phyloP scores from a whole-genome alignment of 2,888 invertebrate genomes.

The Synanthedon formicaeformis region DNA sequence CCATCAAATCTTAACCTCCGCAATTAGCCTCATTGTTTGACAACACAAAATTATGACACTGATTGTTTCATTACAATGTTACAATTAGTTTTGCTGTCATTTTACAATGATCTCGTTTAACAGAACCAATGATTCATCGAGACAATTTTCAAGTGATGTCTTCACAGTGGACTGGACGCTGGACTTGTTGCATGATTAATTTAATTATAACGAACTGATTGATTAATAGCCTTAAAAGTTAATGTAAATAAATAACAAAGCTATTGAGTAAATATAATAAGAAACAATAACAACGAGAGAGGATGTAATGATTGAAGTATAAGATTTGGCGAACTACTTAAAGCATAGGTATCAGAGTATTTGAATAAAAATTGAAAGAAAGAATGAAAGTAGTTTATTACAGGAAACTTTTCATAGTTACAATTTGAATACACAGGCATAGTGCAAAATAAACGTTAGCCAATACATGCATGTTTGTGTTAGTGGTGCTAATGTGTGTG shows the following conservation, averaged over 20 bases:
- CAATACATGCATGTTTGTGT: conserved; percentile 6
- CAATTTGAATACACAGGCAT: conserved; percentile 3
- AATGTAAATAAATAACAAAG: conserved; percentile 4
- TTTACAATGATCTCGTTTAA: conserved; percentile 3
- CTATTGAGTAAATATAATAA: conserved; percentile 5
- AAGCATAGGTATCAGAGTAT: not conserved
- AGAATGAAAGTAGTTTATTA: conserved; percentile 3
- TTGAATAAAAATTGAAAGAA: conserved; percentile 4
- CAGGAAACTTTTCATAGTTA: conserved; percentile 1
- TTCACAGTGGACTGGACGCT: conserved; percentile 1
- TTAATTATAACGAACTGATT: conserved; percentile 4
- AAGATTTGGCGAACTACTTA: not conserved
- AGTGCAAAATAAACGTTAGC: conserved; percentile 12
- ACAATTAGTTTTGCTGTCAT: conserved; percentile 3
- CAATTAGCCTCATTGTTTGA: conserved; percentile 54
- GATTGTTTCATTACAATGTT: conserved; percentile 25
- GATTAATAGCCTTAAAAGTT: not conserved
- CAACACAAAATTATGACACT: conserved; percentile 30
- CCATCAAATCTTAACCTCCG: conserved; percentile 15
- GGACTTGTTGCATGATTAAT: conserved; percentile 8
- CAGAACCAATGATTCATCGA: not conserved
- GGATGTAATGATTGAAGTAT: not conserved
- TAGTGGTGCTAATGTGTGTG: conserved; percentile 60
- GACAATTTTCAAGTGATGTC: not conserved
- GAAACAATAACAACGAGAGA: conserved; percentile 3